Conservation (phyloP, 2,113 vertebrate species). For the Tragelaphus imberbis region DNA sequence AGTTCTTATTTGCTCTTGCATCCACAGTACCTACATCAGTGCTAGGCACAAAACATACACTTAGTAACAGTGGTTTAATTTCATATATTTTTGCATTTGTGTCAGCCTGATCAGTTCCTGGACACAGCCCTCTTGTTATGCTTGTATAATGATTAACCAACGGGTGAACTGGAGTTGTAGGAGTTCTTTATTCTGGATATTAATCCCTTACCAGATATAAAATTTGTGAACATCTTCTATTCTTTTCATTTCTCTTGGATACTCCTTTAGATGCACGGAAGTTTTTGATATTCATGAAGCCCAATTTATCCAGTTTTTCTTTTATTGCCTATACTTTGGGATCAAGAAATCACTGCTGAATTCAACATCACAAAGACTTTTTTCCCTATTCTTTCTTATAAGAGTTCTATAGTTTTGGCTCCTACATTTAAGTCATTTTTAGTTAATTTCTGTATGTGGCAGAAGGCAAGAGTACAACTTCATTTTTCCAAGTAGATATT, state of each 20-base stretch:
- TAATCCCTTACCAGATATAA: background rate
- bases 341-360: background rate
- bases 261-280: background rate
- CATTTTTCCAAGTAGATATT: background rate
- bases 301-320: background rate
- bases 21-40: background rate
- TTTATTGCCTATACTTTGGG: background rate
- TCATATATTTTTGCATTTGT: background rate
- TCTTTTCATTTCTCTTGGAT: background rate
- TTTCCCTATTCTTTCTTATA: background rate
- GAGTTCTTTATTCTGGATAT: background rate
- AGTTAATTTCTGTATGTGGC: background rate
- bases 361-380: background rate
- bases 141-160: background rate
- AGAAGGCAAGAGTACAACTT: background rate
- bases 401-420: background rate
- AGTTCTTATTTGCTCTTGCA: background rate
- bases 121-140: background rate
- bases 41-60: background rate
- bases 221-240: background rate
- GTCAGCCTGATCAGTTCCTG: background rate
- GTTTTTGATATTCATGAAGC: background rate
- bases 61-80: background rate
- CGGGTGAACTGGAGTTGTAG: background rate
- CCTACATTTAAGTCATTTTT: background rate